Conservation (phyloP, 1,140 invertebrate genomes). For the Cotesia typhae region DNA sequence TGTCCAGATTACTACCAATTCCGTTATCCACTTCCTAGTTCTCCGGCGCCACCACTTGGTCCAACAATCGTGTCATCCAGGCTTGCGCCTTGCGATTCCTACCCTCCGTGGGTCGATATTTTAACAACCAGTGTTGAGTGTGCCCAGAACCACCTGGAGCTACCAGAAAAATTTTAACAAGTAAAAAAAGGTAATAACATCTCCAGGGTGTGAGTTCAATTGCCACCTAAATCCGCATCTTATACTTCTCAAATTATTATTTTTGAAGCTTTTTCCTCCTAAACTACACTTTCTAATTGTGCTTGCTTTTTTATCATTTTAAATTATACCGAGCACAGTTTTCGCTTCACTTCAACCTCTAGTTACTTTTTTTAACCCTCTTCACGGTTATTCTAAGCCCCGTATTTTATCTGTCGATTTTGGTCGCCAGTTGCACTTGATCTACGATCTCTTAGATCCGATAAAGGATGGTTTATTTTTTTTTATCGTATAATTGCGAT, state of each 20-base stretch:
- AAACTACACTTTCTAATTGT: too few species aligned
- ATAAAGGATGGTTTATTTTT: background rate
- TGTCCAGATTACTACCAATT: constrained; percentile 61
- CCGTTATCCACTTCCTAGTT: constrained; percentile 35
- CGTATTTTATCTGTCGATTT: background rate
- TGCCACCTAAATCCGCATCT: too few species aligned
- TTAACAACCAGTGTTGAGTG: constrained; percentile 41
- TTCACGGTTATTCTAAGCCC: background rate
- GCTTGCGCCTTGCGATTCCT: constrained; percentile 53
- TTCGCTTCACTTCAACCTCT: background rate
- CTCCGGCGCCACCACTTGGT: constrained; percentile 34
- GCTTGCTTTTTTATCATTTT: too few species aligned
- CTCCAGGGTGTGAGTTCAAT: background rate
- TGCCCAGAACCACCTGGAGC: background rate
- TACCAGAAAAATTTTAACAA: background rate
- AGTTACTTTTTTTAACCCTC: background rate
- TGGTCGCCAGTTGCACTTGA: constrained; percentile 4
- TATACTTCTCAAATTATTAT: background rate
- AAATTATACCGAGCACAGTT: background rate
- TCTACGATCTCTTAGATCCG: background rate
- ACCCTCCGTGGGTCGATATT: constrained; percentile 61
- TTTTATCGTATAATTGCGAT: background rate
- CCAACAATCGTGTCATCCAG: constrained; percentile 43
- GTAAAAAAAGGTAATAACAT: background rate
- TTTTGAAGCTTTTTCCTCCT: too few species aligned